Evolutionary conservation across 2,113 vertebrate species (phyloP), one percentile per base, ranked within the genome.

Genomic region (Callithrix jacchus): DNA sequence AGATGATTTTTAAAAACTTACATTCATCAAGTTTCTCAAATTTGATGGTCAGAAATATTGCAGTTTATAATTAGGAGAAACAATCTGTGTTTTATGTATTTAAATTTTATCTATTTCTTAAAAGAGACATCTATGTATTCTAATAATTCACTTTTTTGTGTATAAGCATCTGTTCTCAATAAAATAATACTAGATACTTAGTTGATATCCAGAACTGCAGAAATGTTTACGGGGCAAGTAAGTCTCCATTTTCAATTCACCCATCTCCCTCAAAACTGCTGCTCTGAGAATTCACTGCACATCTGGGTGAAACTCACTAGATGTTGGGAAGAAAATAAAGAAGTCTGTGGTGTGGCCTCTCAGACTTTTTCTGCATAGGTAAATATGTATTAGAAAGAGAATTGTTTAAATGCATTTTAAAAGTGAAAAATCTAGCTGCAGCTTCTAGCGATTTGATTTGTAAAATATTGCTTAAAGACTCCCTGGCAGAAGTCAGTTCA

Each of bases 11-110:
- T 30, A 61, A 91, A 94, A 74, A 40, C 77, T 77, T 14, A n/a
- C 10, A 27, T 49, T 82, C 70, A 54, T 80, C 25, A 52, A 11
- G 87, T 83, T 88, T 54, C 83, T 96, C 49, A 87, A 81, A 74
- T 88, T 37, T 77, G 25, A 54, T 92, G 35, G 52, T 85, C 76
- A 81, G 35, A 27, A 93, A 86, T 49, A 77, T 80, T 76, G 21
- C 18, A 54, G 37, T 83, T 86, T 87, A 58, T 66, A 82, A 82
- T 93, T 85, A 96, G 45, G 95, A 94, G 45, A 54, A 94, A 74
- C 5, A 47, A 13, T 79, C 32, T 87, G 20, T 74, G 27, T 71
- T 87, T 89, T 18, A 4, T 52, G 21, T 64, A 52, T 94, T 89
- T 89, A 89, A 91, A 89, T 61, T 35, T 37, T n/a, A 45, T 27